Base-by-base conservation (phyloP, 2,797 vertebrate species). In the Octomys mimax region DNA sequence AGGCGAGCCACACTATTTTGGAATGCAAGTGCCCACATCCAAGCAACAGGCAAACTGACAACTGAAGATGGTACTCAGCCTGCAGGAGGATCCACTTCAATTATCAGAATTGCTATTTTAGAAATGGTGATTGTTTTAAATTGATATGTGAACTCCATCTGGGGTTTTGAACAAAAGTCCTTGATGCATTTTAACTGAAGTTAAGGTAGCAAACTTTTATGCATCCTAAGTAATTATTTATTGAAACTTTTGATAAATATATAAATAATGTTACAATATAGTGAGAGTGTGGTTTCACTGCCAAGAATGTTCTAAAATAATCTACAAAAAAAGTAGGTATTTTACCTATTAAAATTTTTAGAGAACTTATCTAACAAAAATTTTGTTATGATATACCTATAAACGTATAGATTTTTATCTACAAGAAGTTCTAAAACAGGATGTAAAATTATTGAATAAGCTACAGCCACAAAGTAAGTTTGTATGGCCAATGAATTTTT, bases 1-100 rank as follows among this genome's bases (percentile, higher is more conserved):
- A 97, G 59, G 89, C 12, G 59, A 85, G 83, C 84, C 92, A 96
- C 82, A 80, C 95, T 96, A 86, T 94, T 96, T 96, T 97, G 91
- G 91, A 94, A 86, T 86, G 28, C 49, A 64, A 96, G 92, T 78
- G 62, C 64, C 95, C 62, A 61, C 93, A 92, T 95, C 95, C 64
- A 89, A 97, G 95, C 94, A 94, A 90, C 88, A 86, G 93, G 54
- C 54, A 54, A 46, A 33, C 22, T 61, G 88, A 84, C 33, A 88
- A 92, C 71, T 83, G 80, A 84, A 95, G 82, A 85, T 79, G 91
- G 73, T 22, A 9, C 14, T 75, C 70, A 24, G 36, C 22, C 39
- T 52, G 80, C 49, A 11, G 26, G 3, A 85, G 36, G 39, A n/a
- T 9, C 71, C n/a, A 70, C 73, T 77, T 81, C 57, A 39, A 77